Percentiles rank a stretch among this genome's conserved stretches.
These are phyloP conservation scores for Podiceps cristatus DNA, from an alignment of 2,113 vertebrate species.

Conservation along the genomic window DNA sequence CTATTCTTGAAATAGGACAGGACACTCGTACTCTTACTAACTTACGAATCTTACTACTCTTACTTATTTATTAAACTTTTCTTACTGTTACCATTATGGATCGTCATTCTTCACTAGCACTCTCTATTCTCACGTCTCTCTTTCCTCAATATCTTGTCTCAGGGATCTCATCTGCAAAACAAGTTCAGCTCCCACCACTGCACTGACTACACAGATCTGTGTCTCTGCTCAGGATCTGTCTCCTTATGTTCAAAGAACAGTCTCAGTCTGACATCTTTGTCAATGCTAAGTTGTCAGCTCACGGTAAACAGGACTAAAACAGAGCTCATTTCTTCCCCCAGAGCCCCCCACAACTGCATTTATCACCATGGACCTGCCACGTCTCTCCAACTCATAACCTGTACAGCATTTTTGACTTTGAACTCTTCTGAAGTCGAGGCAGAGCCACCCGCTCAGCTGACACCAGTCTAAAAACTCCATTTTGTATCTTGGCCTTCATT, in stretches of 20 bases:
- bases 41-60: neutral
- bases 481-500: neutral
- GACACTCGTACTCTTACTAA: neutral
- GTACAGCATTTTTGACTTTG: neutral
- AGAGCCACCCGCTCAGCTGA: neutral
- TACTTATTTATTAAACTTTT: neutral
- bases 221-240: neutral
- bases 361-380: neutral
- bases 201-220: neutral
- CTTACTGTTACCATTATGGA: neutral
- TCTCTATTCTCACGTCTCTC: neutral
- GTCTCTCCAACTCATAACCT: neutral
- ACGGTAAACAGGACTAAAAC: neutral
- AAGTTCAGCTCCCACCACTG: neutral
- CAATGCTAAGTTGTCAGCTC: neutral
- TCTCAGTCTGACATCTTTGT: neutral
- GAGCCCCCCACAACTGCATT: neutral
- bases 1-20: neutral
- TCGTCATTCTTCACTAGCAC: neutral
- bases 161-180: neutral
- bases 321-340: neutral
- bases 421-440: neutral
- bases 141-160: neutral
- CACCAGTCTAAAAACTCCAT: neutral
- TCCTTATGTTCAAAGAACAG: neutral